Conservation (phyloP, 2,113 vertebrate genomes). For the Apodemus sylvaticus region DNA sequence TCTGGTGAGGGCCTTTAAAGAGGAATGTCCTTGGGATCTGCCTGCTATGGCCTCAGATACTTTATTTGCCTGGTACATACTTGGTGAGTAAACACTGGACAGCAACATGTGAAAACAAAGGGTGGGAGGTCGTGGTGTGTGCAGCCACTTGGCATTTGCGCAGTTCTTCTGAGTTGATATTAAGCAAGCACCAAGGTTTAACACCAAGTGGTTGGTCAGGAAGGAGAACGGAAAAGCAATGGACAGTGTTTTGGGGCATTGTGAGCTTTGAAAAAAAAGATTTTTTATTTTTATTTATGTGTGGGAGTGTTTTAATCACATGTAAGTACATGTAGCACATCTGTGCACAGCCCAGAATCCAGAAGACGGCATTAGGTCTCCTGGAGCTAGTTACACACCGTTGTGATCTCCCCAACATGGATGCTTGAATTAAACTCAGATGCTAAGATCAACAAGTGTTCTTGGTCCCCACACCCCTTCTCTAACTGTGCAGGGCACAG, state of each 20-base stretch:
- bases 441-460: not conserved
- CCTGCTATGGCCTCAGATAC: not conserved
- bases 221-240: conserved; percentile 34
- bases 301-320: not conserved
- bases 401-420: not conserved
- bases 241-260: not conserved
- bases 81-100: not conserved
- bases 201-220: not conserved
- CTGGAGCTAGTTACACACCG: not conserved
- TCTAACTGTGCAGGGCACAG: not conserved
- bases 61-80: not conserved
- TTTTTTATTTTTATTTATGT: not conserved
- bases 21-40: not conserved
- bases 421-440: not conserved
- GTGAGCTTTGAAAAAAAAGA: no score
- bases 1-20: conserved; percentile 19
- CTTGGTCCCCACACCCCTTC: not conserved
- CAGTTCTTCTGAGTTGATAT: not conserved
- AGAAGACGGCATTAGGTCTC: not conserved
- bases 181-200: not conserved
- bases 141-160: not conserved
- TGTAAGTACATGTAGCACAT: not conserved
- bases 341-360: not conserved
- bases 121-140: not conserved
- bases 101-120: not conserved